Conservation (phyloP, 2,113 vertebrate genomes). For the Scortum barcoo region DNA sequence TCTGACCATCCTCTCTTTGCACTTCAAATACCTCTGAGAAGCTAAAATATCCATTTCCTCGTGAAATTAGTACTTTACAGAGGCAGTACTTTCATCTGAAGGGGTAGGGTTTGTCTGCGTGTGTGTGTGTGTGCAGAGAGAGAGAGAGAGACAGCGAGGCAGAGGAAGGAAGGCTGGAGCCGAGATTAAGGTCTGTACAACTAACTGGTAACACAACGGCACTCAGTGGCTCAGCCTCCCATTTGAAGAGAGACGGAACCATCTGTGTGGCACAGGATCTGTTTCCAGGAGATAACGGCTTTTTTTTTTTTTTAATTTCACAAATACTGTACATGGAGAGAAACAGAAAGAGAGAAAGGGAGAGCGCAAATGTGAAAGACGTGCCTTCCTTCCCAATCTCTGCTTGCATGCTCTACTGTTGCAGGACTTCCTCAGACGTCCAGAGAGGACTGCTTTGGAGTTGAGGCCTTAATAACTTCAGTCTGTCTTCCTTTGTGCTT, state of each 20-base stretch:
- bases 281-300: constrained; percentile 87
- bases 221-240: constrained; percentile 78
- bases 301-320: constrained; percentile 84
- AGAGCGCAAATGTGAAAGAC: constrained; percentile 32
- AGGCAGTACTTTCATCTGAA: constrained; percentile 58
- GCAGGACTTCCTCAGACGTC: constrained; percentile 61
- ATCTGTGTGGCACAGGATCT: constrained; percentile 84
- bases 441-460: constrained; percentile 64
- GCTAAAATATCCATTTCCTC: constrained; percentile 57
- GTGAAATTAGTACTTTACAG: constrained; percentile 55
- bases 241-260: constrained; percentile 84
- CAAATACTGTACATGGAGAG: constrained; percentile 70
- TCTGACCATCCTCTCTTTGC: constrained; percentile 35
- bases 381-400: constrained; percentile 68
- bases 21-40: constrained; percentile 26
- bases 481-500: constrained; percentile 67
- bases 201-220: constrained; percentile 80
- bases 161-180: constrained; percentile 80
- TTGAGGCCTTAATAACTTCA: constrained; percentile 72
- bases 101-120: constrained; percentile 3
- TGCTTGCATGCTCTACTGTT: constrained; percentile 39
- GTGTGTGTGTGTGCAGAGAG: constrained; percentile 17
- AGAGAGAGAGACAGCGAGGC: constrained; percentile 53
- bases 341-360: constrained; percentile 18
- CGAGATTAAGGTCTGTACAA: constrained; percentile 83